Conservation (phyloP, 2,888 invertebrate genomes). For the Agrochola lychnidis region DNA sequence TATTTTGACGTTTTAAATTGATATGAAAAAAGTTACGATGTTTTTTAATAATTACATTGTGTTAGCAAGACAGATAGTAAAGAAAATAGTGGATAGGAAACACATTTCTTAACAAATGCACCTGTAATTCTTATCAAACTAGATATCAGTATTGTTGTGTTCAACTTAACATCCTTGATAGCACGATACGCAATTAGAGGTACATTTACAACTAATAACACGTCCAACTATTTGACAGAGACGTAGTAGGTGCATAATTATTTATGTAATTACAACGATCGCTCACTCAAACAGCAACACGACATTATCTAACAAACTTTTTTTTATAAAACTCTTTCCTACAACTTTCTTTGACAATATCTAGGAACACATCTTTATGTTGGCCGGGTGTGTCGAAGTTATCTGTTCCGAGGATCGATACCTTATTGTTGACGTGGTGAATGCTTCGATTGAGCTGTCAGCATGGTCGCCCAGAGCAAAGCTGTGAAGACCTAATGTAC, state of each 20-base stretch:
- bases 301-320: constrained; percentile 31
- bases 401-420: constrained; percentile 60
- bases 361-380: constrained; percentile 60
- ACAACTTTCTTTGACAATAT: constrained; percentile 56
- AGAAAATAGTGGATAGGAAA: not conserved
- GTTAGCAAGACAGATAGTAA: not conserved
- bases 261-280: constrained; percentile 46
- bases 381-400: constrained; percentile 56
- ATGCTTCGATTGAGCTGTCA: constrained; percentile 75
- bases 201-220: constrained; percentile 41
- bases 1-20: not conserved
- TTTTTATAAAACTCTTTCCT: constrained; percentile 44
- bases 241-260: constrained; percentile 26
- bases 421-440: constrained; percentile 71
- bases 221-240: constrained; percentile 47
- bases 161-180: constrained; percentile 15
- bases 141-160: constrained; percentile 27
- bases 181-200: constrained; percentile 20
- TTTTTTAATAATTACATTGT: not conserved
- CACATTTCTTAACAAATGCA: not conserved
- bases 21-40: not conserved
- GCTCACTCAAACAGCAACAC: constrained; percentile 47
- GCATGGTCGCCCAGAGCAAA: constrained; percentile 57
- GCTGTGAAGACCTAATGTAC: constrained; percentile 68
- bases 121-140: constrained; percentile 19